A percentile compares a stretch with the other conserved stretches of the same genome.
phyloP scores from a whole-genome alignment of 2,113 vertebrate genomes.

The Bathybates hornii region DNA sequence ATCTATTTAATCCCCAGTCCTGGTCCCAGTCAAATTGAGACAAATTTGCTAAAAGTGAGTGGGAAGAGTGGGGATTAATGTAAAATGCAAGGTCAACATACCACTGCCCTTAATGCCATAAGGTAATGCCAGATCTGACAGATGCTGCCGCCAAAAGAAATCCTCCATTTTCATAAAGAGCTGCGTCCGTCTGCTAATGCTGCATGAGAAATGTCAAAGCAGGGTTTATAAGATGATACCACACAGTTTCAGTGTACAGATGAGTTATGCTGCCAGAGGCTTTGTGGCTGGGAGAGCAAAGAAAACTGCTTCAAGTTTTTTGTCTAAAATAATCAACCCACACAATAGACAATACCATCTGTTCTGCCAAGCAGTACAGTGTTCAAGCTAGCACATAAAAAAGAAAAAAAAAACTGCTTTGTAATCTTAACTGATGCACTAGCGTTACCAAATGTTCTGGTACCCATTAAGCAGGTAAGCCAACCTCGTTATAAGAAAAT shows the following conservation, averaged over 20 bases:
- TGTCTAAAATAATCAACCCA: neutral
- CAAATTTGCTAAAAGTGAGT: neutral
- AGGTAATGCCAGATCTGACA: conserved; percentile 76
- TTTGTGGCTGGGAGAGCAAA: neutral
- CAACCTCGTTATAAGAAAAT: neutral
- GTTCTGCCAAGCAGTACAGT: neutral
- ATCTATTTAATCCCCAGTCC: neutral
- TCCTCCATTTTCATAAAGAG: conserved; percentile 87
- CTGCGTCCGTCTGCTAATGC: conserved; percentile 57
- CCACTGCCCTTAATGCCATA: conserved; percentile 89
- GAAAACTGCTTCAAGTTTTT: neutral
- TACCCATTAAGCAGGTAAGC: conserved; percentile 43
- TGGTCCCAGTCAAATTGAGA: neutral
- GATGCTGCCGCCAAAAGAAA: conserved; percentile 84
- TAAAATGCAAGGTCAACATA: conserved; percentile 56
- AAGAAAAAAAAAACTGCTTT: conserved; percentile 20
- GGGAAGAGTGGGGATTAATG: neutral
- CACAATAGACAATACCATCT: conserved; percentile 35
- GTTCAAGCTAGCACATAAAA: neutral
- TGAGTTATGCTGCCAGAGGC: neutral
- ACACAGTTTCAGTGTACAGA: neutral
- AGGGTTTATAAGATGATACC: neutral
- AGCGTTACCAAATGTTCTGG: conserved; percentile 5
- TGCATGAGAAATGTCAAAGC: conserved; percentile 29
- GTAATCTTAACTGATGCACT: neutral